Conservation (phyloP, 2,797 vertebrate genomes). For the Tenualosa thibaudeaui region DNA sequence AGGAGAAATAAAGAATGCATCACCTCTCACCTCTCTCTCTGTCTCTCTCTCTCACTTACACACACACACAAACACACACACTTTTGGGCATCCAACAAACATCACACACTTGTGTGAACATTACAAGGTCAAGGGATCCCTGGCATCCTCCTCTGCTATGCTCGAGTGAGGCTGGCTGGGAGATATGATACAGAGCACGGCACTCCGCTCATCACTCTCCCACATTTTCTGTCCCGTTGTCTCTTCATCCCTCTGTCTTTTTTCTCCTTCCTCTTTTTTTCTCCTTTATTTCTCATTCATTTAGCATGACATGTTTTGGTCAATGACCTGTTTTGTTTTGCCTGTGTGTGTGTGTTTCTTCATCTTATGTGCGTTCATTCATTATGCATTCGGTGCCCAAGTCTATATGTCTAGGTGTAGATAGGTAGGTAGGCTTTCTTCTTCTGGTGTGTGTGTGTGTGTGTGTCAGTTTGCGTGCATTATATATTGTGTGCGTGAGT, state of each 20-base stretch:
- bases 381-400: too few species aligned
- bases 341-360: neutral
- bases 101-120: conserved; percentile 5
- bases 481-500: neutral
- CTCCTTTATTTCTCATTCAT: neutral
- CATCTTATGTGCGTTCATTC: neutral
- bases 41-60: neutral
- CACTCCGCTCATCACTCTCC: neutral
- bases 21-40: neutral
- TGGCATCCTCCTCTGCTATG: neutral
- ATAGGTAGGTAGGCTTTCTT: neutral
- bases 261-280: neutral
- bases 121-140: conserved; percentile 19
- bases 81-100: neutral
- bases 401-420: neutral
- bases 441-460: neutral
- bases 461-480: neutral
- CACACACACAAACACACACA: neutral
- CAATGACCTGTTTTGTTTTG: neutral
- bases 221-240: neutral
- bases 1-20: too few species aligned
- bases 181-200: conserved; percentile 35
- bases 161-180: conserved; percentile 3
- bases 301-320: neutral
- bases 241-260: too few species aligned